A percentile compares a stretch with the other conserved stretches of the same genome.
Evolutionary conservation across 2,888 invertebrate species (phyloP).

Genomic region (Augochlorella aurata): DNA sequence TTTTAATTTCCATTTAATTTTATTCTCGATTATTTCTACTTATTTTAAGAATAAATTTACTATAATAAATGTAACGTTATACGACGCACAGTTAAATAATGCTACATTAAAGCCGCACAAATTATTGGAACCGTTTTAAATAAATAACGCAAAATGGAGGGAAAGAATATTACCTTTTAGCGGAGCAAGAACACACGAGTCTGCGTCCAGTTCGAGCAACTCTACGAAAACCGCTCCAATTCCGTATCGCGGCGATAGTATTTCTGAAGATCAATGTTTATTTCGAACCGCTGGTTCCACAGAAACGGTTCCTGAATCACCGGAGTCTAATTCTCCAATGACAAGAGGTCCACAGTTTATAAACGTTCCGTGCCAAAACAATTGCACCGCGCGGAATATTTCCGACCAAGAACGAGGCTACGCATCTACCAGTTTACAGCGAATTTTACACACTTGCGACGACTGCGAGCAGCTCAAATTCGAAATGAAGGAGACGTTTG

Average conservation of each 20-base stretch:
- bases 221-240: conserved; percentile 6
- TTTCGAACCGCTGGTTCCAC: conserved; percentile 30
- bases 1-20: no score
- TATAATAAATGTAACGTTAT: no score
- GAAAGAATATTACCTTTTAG: conserved; percentile 6
- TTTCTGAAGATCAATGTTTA: conserved; percentile 24
- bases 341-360: conserved; percentile 16
- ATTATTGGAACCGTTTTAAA: no score
- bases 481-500: no score
- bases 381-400: neutral
- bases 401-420: neutral
- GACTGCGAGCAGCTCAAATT: no score
- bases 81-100: no score
- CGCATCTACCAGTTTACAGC: no score
- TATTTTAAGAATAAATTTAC: no score
- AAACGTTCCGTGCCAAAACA: conserved; percentile 16
- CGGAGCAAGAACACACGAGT: neutral
- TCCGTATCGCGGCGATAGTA: conserved; percentile 16
- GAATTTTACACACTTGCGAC: no score
- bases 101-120: no score
- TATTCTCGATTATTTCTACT: no score
- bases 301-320: conserved; percentile 26
- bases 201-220: neutral
- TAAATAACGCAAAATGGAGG: no score
- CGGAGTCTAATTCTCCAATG: conserved; percentile 13